Evolutionary conservation across 2,797 vertebrate species (phyloP).

Genomic region (Cygnus olor): DNA sequence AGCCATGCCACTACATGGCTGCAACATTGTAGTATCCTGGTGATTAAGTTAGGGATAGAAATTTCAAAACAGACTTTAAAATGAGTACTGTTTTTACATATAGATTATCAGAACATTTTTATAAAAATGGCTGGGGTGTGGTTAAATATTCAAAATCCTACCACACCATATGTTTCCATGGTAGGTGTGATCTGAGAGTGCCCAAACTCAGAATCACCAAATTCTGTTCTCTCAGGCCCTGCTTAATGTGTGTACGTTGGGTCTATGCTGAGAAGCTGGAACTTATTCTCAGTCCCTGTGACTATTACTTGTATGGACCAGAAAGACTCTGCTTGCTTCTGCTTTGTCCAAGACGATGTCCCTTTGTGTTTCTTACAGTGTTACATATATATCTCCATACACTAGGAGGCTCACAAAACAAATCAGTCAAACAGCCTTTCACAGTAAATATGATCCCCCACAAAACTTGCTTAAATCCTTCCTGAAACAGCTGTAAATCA

Average conservation of each 20-base stretch:
- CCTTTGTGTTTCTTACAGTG: background rate
- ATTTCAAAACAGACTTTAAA: background rate
- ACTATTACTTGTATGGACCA: background rate
- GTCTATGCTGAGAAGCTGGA: background rate
- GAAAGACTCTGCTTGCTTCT: background rate
- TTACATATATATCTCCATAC: background rate
- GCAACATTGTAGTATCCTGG: background rate
- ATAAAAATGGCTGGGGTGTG: rapidly evolving
- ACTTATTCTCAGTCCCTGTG: background rate
- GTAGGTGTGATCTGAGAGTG: background rate
- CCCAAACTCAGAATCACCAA: background rate
- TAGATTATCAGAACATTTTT: background rate
- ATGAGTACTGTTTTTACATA: background rate
- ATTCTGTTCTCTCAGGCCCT: background rate
- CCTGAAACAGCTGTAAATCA: background rate
- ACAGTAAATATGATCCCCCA: background rate
- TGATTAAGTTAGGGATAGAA: background rate
- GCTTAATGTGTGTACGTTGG: background rate
- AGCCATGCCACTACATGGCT: background rate
- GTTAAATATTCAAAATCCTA: background rate
- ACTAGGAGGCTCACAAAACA: background rate
- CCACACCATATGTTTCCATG: background rate
- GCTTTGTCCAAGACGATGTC: background rate
- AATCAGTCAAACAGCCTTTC: background rate
- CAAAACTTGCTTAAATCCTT: background rate